Percentiles rank a stretch among this genome's conserved stretches.
These are phyloP conservation scores for Timema cristinae DNA, from an alignment of 2,888 invertebrate species.

Conservation along the genomic window DNA sequence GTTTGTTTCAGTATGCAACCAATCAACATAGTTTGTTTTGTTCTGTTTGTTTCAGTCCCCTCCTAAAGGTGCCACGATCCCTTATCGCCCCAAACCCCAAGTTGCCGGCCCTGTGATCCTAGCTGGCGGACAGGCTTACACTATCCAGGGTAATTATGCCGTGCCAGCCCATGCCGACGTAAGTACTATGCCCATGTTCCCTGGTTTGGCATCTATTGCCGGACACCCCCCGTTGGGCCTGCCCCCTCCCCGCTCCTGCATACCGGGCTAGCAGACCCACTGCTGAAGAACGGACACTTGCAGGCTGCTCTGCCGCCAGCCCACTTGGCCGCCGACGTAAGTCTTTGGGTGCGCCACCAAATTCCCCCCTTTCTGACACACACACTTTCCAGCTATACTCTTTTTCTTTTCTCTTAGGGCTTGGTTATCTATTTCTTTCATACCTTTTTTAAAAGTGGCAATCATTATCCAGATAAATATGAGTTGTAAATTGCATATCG, in stretches of 20 bases:
- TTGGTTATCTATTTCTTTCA: background rate
- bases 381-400: slow-evolving; percentile 7
- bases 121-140: slow-evolving; percentile 94
- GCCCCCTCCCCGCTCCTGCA: slow-evolving; percentile 51
- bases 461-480: background rate
- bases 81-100: slow-evolving; percentile 96
- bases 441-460: slow-evolving; percentile 7
- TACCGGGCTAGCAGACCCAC: slow-evolving; percentile 38
- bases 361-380: slow-evolving; percentile 2
- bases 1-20: too few species aligned
- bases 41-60: slow-evolving; percentile 71
- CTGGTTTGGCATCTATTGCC: slow-evolving; percentile 50
- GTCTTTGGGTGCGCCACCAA: slow-evolving; percentile 43
- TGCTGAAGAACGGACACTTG: slow-evolving; percentile 43
- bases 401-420: background rate
- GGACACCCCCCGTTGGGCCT: slow-evolving; percentile 52
- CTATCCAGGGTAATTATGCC: slow-evolving; percentile 93
- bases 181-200: slow-evolving; percentile 60
- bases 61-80: slow-evolving; percentile 99
- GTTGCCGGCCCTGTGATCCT: slow-evolving; percentile 91
- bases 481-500: background rate
- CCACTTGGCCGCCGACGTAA: slow-evolving; percentile 53
- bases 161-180: slow-evolving; percentile 90
- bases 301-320: slow-evolving; percentile 61
- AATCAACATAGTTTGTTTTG: background rate